Percentiles rank a stretch among this genome's conserved stretches.
Conservation (phyloP, 2,888 invertebrate genomes). For the Luperina nickerlii region DNA sequence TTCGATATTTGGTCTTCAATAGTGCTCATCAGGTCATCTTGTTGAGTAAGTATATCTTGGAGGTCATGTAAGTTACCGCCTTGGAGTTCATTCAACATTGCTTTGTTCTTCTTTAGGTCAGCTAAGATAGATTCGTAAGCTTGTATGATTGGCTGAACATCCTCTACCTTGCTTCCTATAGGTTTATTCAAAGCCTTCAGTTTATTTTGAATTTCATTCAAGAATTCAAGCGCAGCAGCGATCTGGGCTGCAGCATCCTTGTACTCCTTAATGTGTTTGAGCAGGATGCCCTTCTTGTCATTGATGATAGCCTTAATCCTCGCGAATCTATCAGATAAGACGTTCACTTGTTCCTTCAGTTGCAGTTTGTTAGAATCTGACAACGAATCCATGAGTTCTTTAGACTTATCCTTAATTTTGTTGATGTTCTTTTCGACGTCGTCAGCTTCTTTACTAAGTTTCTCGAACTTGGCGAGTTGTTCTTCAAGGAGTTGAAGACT, state of each 20-base stretch:
- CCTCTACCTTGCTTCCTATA: constrained; percentile 96
- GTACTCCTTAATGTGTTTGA: constrained; percentile 95
- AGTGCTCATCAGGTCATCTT: constrained; percentile 95
- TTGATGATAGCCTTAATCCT: constrained; percentile 94
- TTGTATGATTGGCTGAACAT: constrained; percentile 95
- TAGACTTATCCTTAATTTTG: constrained; percentile 94
- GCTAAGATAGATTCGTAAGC: constrained; percentile 94
- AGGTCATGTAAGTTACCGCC: constrained; percentile 94
- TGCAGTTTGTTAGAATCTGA: constrained; percentile 96
- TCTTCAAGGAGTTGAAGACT: constrained; percentile 96
- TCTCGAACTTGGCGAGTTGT: constrained; percentile 96
- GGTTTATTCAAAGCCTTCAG: constrained; percentile 95
- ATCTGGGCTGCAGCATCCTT: constrained; percentile 95
- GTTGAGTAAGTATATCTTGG: constrained; percentile 94
- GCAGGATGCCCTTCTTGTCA: constrained; percentile 93
- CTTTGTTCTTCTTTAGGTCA: constrained; percentile 94
- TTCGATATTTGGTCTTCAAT: constrained; percentile 96
- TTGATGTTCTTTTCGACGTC: constrained; percentile 93
- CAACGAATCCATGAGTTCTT: constrained; percentile 94
- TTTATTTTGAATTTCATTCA: constrained; percentile 95
- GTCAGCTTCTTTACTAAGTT: constrained; percentile 93
- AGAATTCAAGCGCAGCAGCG: constrained; percentile 94
- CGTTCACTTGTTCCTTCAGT: constrained; percentile 94
- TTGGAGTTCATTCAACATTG: constrained; percentile 94
- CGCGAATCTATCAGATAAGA: constrained; percentile 94